Conservation (phyloP, 2,888 invertebrate genomes). For the Urechis unicinctus region DNA sequence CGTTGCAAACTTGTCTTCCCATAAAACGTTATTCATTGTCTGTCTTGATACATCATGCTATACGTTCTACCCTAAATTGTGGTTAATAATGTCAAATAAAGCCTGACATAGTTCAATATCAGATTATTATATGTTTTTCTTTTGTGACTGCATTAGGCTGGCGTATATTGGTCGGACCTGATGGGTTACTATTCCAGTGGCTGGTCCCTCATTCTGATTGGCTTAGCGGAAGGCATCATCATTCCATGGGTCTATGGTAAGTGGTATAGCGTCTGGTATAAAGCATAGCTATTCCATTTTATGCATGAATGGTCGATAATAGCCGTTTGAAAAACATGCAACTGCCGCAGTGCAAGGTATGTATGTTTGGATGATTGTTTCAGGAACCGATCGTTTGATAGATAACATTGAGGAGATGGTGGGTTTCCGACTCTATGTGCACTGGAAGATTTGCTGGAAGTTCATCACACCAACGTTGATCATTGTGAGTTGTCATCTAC, state of each 20-base stretch:
- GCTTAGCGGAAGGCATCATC: conserved; percentile 19
- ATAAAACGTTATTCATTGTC: too few relatives aligned
- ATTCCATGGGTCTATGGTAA: conserved; percentile 25
- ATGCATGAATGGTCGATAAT: neutral
- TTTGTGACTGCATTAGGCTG: too few relatives aligned
- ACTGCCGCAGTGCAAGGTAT: too few relatives aligned
- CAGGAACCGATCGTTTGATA: conserved; percentile 15
- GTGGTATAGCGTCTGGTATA: too few relatives aligned
- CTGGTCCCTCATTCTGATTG: conserved; percentile 24
- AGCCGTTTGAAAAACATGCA: too few relatives aligned
- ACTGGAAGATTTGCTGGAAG: conserved; percentile 70
- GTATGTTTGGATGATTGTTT: too few relatives aligned
- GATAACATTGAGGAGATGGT: conserved; percentile 20
- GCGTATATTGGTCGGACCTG: conserved; percentile 24
- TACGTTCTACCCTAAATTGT: neutral
- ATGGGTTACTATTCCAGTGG: conserved; percentile 24
- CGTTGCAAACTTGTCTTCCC: too few relatives aligned
- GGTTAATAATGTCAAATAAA: neutral
- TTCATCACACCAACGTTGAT: conserved; percentile 66
- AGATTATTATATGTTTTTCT: too few relatives aligned
- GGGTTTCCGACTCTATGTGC: conserved; percentile 27
- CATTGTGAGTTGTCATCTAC: conserved; percentile 58
- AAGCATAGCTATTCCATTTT: neutral
- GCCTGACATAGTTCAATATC: neutral
- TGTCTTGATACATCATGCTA: too few relatives aligned